Evolutionary conservation across 1,140 invertebrate species (phyloP).

Genomic region (Aphelinus certus): DNA sequence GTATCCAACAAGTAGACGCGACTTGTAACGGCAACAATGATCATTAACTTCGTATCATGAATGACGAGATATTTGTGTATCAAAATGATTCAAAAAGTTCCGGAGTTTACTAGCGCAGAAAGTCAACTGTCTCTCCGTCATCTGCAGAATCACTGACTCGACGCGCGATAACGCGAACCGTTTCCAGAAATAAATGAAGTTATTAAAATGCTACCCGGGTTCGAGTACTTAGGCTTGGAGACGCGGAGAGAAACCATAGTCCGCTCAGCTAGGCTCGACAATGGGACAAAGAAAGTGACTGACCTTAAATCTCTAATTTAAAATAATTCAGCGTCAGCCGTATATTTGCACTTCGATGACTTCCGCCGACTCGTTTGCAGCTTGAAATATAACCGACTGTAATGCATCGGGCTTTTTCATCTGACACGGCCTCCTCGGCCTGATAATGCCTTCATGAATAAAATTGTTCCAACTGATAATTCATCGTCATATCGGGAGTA

Average conservation of each 20-base stretch:
- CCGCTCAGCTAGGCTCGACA: background rate
- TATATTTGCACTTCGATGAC: constrained; percentile 26
- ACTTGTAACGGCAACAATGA: too few species aligned
- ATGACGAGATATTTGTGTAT: too few species aligned
- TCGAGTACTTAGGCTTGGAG: background rate
- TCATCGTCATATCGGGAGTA: too few species aligned
- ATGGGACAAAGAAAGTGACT: constrained; percentile 10
- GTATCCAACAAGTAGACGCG: too few species aligned
- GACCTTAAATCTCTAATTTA: constrained; percentile 30
- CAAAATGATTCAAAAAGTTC: too few species aligned
- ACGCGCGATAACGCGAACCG: constrained; percentile 27
- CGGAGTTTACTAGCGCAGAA: too few species aligned
- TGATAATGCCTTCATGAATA: too few species aligned
- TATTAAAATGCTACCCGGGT: constrained; percentile 35
- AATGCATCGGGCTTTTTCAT: background rate
- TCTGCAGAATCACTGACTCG: background rate
- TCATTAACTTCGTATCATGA: too few species aligned
- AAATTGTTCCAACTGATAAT: too few species aligned
- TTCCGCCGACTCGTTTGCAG: background rate
- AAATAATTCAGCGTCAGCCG: constrained; percentile 22
- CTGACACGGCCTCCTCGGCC: too few species aligned
- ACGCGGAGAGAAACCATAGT: constrained; percentile 12
- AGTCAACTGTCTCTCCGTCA: constrained; percentile 34
- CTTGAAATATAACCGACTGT: constrained; percentile 2
- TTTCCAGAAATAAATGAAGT: constrained; percentile 43